Evolutionary conservation across 2,888 invertebrate genomes (phyloP), one percentile per base, ranked within the genome.

Genomic region (Odontocolon sp.): DNA sequence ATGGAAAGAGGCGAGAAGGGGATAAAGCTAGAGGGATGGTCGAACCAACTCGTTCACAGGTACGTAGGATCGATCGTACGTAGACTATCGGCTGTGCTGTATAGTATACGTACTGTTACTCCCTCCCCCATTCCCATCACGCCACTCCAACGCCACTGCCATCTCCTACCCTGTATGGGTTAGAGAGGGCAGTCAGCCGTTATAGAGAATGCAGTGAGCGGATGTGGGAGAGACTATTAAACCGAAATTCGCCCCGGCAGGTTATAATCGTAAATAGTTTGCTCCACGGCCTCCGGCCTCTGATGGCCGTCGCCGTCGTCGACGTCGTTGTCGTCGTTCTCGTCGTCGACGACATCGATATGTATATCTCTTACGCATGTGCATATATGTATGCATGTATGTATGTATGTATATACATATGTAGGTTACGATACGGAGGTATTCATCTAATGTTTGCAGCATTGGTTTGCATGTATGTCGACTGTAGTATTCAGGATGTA

Each of bases 251-350:
- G 69, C 68, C 76, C 31, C 38, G n/a, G 9, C 23, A 66, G 71
- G 80, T 79, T 82, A 81, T 83, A 82, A 82, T 80, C 81, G 84
- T 81, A 83, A 84, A 84, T 80, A 82, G 71, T 79, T 66, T 42
- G 63, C 33, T 57, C 45, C 67, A 31, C 14, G 45, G 40, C 36
- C 63, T 67, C 50, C 23, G 56, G 47, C 21, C 23, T n/a, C n/a
- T n/a, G 23, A 21, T 3, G n/a, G 6, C 11, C 56, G 26, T 54
- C 42, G 56, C 61, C 57, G 47, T 40, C 57, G 64, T 57, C 38
- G 64, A 33, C 38, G 33, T 38, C 23, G 33, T 23, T 8, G 45
- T 38, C 45, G 57, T 36, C 38, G 9, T 11, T 21, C 8, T 14
- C 28, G 14, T 40, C 38, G 36, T 2, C 28, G 18, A 16, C 54